phyloP scores from a whole-genome alignment of 2,888 invertebrate genomes.

The Nymphalis urticae region DNA sequence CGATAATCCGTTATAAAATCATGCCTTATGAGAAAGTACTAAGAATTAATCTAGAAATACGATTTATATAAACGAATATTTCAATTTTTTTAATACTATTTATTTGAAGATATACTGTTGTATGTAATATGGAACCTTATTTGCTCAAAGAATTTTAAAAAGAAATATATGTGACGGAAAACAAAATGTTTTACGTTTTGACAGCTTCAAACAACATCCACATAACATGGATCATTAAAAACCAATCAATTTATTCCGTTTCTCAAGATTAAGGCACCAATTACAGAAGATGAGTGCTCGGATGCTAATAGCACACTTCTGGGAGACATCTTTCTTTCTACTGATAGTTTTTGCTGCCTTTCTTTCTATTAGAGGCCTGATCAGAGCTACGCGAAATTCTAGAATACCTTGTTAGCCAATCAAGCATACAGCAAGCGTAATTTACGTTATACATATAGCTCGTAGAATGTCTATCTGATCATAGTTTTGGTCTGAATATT shows the following conservation, averaged over 20 bases:
- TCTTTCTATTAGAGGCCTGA: constrained; percentile 48
- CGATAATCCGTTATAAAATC: too few relatives aligned
- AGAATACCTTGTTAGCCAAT: constrained; percentile 33
- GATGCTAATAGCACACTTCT: constrained; percentile 46
- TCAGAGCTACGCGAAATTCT: constrained; percentile 44
- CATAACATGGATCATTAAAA: background rate
- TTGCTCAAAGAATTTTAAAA: background rate
- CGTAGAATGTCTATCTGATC: background rate
- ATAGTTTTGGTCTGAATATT: too few relatives aligned
- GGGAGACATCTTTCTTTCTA: constrained; percentile 54
- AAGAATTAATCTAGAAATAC: too few relatives aligned
- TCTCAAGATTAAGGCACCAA: background rate
- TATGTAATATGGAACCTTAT: background rate
- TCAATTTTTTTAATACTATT: too few relatives aligned
- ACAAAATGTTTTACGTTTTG: too few relatives aligned
- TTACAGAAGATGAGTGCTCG: constrained; percentile 40
- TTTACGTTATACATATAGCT: too few relatives aligned
- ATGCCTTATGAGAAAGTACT: too few relatives aligned
- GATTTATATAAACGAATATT: too few relatives aligned
- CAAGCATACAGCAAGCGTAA: too few relatives aligned
- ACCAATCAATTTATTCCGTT: background rate
- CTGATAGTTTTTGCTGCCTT: constrained; percentile 53
- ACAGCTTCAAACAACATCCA: background rate
- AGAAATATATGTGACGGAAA: background rate
- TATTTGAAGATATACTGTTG: too few relatives aligned